Conservation (phyloP, 2,797 vertebrate species). For the Poeciliopsis turneri region DNA sequence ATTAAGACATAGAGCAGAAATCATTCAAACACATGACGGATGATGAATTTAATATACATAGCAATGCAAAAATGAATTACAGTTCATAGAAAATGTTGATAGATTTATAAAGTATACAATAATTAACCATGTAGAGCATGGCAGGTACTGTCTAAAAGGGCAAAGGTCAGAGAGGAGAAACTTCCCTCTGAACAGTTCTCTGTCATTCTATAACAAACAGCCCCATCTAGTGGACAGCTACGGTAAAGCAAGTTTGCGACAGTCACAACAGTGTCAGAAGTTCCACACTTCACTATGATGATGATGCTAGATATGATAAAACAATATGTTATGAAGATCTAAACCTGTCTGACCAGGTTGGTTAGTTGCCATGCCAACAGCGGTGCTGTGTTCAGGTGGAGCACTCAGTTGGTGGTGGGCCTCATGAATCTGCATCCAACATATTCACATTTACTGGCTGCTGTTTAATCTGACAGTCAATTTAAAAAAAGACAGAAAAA, state of each 20-base stretch:
- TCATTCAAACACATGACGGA: too few species aligned
- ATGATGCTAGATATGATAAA: neutral
- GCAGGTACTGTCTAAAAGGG: neutral
- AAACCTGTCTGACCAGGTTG: neutral
- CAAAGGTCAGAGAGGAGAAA: neutral
- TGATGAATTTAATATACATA: too few species aligned
- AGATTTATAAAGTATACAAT: too few species aligned
- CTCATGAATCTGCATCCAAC: neutral
- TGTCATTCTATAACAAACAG: neutral
- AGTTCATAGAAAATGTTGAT: too few species aligned
- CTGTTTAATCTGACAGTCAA: neutral
- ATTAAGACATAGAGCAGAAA: too few species aligned
- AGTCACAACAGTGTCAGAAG: neutral
- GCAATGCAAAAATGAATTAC: too few species aligned
- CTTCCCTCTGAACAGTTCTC: neutral
- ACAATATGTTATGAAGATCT: neutral
- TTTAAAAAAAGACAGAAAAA: neutral
- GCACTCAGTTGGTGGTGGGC: neutral
- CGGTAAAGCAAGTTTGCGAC: neutral
- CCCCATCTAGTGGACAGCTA: slow-evolving; percentile 35
- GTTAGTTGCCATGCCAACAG: neutral
- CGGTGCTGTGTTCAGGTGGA: neutral
- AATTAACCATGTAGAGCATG: neutral
- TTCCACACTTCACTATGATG: neutral
- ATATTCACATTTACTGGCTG: neutral